phyloP scores from a whole-genome alignment of 2,888 invertebrate genomes.

The Dromius quadrimaculatus region DNA sequence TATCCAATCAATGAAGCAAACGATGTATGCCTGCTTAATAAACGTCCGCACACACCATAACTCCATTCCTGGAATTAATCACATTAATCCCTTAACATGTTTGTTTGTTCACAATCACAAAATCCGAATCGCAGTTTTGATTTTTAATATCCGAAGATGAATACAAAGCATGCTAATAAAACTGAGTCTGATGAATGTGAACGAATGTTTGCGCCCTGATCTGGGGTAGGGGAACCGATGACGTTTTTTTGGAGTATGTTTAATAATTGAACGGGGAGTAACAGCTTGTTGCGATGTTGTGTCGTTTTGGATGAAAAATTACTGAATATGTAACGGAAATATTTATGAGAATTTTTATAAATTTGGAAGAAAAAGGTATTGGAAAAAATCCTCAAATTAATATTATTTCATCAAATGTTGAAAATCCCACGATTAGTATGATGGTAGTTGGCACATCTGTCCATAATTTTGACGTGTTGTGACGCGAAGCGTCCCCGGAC shows the following conservation, averaged over 20 bases:
- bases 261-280: conserved; percentile 1
- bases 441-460: neutral
- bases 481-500: neutral
- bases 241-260: neutral
- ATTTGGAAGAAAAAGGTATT: too few species aligned
- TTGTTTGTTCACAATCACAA: conserved; percentile 42
- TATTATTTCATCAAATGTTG: neutral
- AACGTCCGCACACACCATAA: neutral
- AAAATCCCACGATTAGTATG: conserved; percentile 1
- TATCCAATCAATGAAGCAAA: too few species aligned
- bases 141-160: conserved; percentile 23
- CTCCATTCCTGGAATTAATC: conserved; percentile 33
- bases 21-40: neutral
- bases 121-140: conserved; percentile 17
- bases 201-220: neutral
- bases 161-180: conserved; percentile 38
- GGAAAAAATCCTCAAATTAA: too few species aligned
- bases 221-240: neutral
- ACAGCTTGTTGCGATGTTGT: neutral
- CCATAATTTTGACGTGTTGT: conserved; percentile 1
- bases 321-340: neutral
- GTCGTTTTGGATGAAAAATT: conserved; percentile 9
- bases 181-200: conserved; percentile 40
- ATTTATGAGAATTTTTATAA: too few species aligned
- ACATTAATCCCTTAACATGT: conserved; percentile 51